Conservation (phyloP, 2,888 invertebrate species). For the Xylophagus ater region DNA sequence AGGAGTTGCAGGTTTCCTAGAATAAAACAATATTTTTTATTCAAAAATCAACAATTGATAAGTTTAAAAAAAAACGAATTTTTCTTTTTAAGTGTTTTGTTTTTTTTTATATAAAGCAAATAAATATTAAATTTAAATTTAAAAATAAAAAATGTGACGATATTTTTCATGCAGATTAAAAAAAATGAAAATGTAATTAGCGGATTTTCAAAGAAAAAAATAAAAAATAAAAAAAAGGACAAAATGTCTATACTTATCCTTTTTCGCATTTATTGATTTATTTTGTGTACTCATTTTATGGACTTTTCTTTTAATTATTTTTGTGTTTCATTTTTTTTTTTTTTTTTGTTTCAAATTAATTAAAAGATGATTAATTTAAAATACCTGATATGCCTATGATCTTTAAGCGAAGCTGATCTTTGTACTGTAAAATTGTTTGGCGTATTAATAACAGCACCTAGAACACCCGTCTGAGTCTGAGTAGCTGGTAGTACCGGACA, state of each 20-base stretch:
- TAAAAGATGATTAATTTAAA: conserved; percentile 5
- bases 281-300: background rate
- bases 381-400: conserved; percentile 40
- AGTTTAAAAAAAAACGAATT: background rate
- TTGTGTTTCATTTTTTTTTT: background rate
- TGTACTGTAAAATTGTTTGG: conserved; percentile 44
- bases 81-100: background rate
- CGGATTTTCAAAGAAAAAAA: conserved; percentile 2
- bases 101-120: conserved; percentile 1
- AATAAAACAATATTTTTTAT: conserved; percentile 6
- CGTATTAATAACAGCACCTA: conserved; percentile 33
- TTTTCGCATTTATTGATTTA: background rate
- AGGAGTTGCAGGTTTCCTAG: conserved; percentile 33
- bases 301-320: background rate
- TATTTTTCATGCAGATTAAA: conserved; percentile 13
- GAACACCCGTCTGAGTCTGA: conserved; percentile 37
- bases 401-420: conserved; percentile 51
- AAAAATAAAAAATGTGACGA: conserved; percentile 7
- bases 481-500: conserved; percentile 61
- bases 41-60: background rate
- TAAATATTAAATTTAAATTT: conserved; percentile 2
- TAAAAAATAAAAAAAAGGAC: conserved; percentile 7
- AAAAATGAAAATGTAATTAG: conserved; percentile 14
- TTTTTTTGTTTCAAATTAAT: background rate
- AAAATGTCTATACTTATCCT: conserved; percentile 11